Base-by-base conservation (phyloP, 2,797 vertebrate genomes). In the Aphelocoma californica region DNA sequence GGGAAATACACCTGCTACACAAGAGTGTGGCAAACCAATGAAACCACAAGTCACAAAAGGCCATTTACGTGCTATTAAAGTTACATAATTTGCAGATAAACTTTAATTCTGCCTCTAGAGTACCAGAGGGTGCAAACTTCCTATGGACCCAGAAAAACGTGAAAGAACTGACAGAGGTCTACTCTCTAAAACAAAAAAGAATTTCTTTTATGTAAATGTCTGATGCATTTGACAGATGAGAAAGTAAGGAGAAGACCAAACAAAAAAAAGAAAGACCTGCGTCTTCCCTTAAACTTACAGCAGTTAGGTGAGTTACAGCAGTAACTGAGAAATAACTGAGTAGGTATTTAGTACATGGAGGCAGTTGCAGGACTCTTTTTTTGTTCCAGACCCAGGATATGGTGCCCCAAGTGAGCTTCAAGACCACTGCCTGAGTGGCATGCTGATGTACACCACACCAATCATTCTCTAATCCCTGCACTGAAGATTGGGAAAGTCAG, bases 321-420 rank as follows among this genome's bases (percentile, higher is more conserved):
- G 29, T 62, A 80, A 81, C 53, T 79, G 72, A 66, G 20, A 69
- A 70, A 14, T n/a, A 80, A 48, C 29, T 45, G n/a, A 26, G 3
- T n/a, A 65, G 58, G 9, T 29, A 12, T 17, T 54, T 26, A 54
- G 19, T 14, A 44, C 10, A 29, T 1, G 25, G 38, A 83, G 45
- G 45, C 65, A 81, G 40, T 9, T 66, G n/a, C 15, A 42, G 32
- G 36, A 50, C 48, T 47, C 29, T 15, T 47, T 57, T 65, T n/a
- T 75, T 38, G 15, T 4, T 65, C 82, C 36, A 67, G 62, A 60
- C 19, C 16, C 28, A 69, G 38, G 32, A 58, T 29, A 34, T 2
- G 8, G n/a, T 40, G 25, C n/a, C 44, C n/a, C 26, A 56, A n/a
- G 14, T 0, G 0, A 73, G 24, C 15, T 77, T 64, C 38, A 80